Evolutionary conservation across 2,888 invertebrate genomes (phyloP), one percentile per base, ranked within the genome.

Genomic region (Erebia epiphron): DNA sequence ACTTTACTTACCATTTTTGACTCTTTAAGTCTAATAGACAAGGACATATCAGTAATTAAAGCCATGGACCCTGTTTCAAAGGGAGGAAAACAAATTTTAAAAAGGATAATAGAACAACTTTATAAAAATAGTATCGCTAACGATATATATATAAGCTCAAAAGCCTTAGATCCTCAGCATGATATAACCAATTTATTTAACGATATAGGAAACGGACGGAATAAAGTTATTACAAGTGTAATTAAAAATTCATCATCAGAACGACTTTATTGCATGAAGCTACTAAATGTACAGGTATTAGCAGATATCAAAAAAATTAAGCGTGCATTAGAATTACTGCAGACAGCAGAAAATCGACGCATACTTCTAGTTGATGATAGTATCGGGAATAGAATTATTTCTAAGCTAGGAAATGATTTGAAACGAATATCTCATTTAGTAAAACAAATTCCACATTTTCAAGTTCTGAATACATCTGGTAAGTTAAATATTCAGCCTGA

Each of bases 291-390:
- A 0, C 73, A 74, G 60, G 61, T 91, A 69, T 78, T 79, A 13
- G 73, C 73, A 10, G 87, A 89, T 74, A 83, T 89, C 2, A 73
- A 72, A 50, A 88, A 83, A 82, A 74, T 91, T n/a, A 78, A 73
- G 7, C 82, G 87, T 61, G 82, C 81, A 46, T 69, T 87, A 60
- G 70, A 79, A 4, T 69, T 85, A 1, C 64, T 87, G 26, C 73
- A 83, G 7, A 86, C 85, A 68, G 80, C 84, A 46, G 75, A 81
- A 18, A 83, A 71, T 46, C 82, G 90, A 71, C 80, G 86, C 67
- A 83, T 86, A 80, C 71, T 72, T 21, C 68, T 79, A 35, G 68
- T 82, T 49, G 79, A 83, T 65, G 79, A 80, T 64, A 52, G 57
- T 5, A 52, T 77, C 1, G 79, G 73, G 43, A 80, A 82, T 69